Evolutionary conservation across 2,113 vertebrate species (phyloP), one percentile per base, ranked within the genome.

Genomic region (Hystrix cristata): DNA sequence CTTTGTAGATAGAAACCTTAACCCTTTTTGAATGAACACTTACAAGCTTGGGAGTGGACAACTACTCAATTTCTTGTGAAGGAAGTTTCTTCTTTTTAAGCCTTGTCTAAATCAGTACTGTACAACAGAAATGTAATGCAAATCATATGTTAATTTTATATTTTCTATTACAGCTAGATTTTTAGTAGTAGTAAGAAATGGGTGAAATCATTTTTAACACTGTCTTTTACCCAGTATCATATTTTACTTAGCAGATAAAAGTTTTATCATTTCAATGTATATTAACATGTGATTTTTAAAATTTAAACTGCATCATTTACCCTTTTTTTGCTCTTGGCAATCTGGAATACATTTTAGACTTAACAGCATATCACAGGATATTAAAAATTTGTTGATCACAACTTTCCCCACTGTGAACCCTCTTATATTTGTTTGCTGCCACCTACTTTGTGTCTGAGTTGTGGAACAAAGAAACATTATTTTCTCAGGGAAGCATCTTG

Each of bases 161-260:
- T 64, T 90, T 95, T 95, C 16, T 88, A 65, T 29, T 48, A 59
- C 80, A 69, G 48, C 9, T 12, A 72, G 59, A 48, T 21, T 90
- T 92, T 60, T 0, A 13, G 64, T 76, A 74, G 23, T 59, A 84
- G 78, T 29, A 80, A 92, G 18, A 88, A 55, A n/a, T 86, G 16
- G 43, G 4, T 89, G 4, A 83, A 91, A 88, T 59, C 74, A 97
- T 87, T 79, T 94, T 95, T 90, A 64, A 95, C 5, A 34, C 8
- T 64, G 2, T 71, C 72, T 94, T 87, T 95, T 71, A 95, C 1
- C 27, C 59, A 65, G 1, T 91, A 69, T 78, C 94, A 21, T 60
- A 25, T 85, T 93, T 97, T 88, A 92, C 83, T 94, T 92, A 71
- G 31, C 48, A 62, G 69, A 10, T 94, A 71, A 65, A 87, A 95